A percentile compares a stretch with the other conserved stretches of the same genome.
Conservation (phyloP, 2,797 vertebrate genomes). For the Gymnocypris eckloni region DNA sequence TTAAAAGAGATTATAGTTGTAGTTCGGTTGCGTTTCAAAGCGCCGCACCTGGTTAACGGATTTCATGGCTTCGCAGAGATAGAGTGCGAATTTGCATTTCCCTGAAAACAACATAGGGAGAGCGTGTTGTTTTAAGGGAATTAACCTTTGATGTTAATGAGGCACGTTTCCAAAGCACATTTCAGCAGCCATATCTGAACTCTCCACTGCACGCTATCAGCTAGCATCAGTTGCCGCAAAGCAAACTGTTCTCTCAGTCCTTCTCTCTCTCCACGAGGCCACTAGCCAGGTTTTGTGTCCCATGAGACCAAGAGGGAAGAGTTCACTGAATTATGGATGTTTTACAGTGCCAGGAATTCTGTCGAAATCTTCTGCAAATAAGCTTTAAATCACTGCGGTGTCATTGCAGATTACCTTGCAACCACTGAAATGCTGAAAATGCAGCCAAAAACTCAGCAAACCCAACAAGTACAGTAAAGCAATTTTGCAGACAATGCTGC, state of each 20-base stretch:
- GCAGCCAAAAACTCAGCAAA: conserved; percentile 34
- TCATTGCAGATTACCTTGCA: conserved; percentile 42
- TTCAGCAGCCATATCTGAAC: conserved; percentile 45
- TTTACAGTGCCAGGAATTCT: conserved; percentile 49
- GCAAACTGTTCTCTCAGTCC: conserved; percentile 24
- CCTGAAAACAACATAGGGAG: conserved; percentile 32
- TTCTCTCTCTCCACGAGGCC: conserved; percentile 33
- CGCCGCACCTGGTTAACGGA: conserved; percentile 34
- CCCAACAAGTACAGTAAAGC: conserved; percentile 7
- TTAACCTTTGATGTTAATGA: conserved; percentile 58
- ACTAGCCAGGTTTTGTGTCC: conserved; percentile 45
- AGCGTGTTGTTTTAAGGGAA: conserved; percentile 51
- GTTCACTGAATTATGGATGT: conserved; percentile 53
- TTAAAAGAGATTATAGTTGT: conserved; percentile 37
- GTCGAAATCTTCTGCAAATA: conserved; percentile 51
- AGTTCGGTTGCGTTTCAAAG: conserved; percentile 26
- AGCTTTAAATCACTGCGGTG: conserved; percentile 51
- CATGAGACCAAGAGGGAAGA: conserved; percentile 41
- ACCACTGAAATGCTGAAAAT: conserved; percentile 37
- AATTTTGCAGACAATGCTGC: conserved; percentile 26
- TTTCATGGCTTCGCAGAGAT: conserved; percentile 31
- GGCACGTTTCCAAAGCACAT: conserved; percentile 43
- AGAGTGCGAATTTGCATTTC: conserved; percentile 36
- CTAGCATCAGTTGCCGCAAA: conserved; percentile 37
- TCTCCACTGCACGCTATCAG: conserved; percentile 35